These are phyloP conservation scores for Typhlomys cinereus DNA, from an alignment of 2,113 vertebrate genomes.

Conservation along the genomic window DNA sequence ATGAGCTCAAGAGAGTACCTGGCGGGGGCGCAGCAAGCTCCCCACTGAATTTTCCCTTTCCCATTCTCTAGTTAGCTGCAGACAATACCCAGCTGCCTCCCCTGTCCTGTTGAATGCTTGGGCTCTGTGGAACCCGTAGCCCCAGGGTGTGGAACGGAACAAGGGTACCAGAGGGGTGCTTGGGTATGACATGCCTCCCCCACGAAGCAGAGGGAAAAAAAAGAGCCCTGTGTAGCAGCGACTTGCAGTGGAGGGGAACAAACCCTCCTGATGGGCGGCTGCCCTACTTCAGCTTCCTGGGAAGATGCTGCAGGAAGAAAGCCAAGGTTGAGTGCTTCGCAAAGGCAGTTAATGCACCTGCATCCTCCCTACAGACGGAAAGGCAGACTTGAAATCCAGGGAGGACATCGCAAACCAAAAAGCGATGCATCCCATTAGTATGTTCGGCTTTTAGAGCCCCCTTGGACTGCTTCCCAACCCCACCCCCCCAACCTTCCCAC, in stretches of 20 bases:
- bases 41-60: neutral
- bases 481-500: no score
- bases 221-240: neutral
- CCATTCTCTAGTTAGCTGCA: conserved; percentile 5
- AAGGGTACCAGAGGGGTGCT: neutral
- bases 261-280: neutral
- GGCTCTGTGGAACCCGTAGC: neutral
- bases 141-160: neutral
- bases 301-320: conserved; percentile 26
- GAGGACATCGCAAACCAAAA: conserved; percentile 18
- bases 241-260: neutral
- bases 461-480: no score
- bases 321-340: neutral
- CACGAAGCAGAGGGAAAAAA: conserved; percentile 10
- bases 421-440: neutral
- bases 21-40: conserved; percentile 46
- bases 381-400: neutral
- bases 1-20: conserved; percentile 54
- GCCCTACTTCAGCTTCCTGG: conserved; percentile 43
- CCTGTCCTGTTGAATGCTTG: neutral
- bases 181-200: neutral
- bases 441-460: neutral
- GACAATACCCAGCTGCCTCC: conserved; percentile 6
- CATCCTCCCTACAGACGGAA: conserved; percentile 26
- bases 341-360: conserved; percentile 42